Conservation (phyloP, 2,113 vertebrate genomes). For the cattle (Bos taurus) region ARS-UCD2.0 NC_037347.1:7170001-7170500, state of each 20-base stretch:
- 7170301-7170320: neutral
- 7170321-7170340: neutral
- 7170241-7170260: neutral
- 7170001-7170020: neutral
- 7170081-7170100: neutral
- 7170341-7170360: neutral
- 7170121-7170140: neutral
- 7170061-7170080: neutral
- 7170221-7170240: neutral
- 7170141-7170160: constrained; percentile 35
- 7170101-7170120: neutral
- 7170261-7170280: neutral
- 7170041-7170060: neutral
- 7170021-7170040: neutral
- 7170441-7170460: neutral
- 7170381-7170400: neutral
- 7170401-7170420: accelerated
- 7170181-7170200: constrained; percentile 45
- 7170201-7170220: constrained; percentile 4
- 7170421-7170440: neutral
- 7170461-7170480: neutral
- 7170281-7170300: neutral
- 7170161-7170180: constrained; percentile 30
- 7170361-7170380: neutral
- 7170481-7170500: constrained; percentile 3